These are phyloP conservation scores for Mayetiola destructor DNA, from an alignment of 2,888 invertebrate species.

Conservation along the genomic window DNA sequence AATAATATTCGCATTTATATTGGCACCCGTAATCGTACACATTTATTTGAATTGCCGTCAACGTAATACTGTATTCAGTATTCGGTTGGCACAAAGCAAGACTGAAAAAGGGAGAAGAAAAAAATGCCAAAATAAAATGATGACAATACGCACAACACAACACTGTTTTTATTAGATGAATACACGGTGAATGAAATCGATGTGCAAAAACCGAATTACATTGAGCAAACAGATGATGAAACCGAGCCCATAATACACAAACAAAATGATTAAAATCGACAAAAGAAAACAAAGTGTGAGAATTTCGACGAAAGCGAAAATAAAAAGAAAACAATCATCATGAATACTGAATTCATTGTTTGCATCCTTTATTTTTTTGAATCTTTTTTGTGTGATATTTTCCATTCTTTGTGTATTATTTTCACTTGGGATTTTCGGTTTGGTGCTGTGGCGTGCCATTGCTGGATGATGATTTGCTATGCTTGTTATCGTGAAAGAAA, in stretches of 20 bases:
- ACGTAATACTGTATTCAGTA: neutral
- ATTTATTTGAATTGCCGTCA: neutral
- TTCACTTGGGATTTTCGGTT: neutral
- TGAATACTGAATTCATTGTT: slow-evolving; percentile 11
- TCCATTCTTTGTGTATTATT: neutral
- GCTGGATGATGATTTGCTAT: neutral
- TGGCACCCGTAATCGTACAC: slow-evolving; percentile 6
- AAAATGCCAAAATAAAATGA: too few relatives aligned
- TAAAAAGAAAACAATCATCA: slow-evolving; percentile 12
- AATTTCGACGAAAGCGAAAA: too few relatives aligned
- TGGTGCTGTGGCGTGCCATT: neutral
- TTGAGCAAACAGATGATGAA: neutral
- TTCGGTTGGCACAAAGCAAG: too few relatives aligned
- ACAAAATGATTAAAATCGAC: too few relatives aligned
- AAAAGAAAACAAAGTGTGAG: too few relatives aligned
- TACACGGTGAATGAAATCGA: neutral
- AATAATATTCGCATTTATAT: slow-evolving; percentile 13
- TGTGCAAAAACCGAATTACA: neutral
- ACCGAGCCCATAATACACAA: neutral
- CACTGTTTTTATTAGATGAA: neutral
- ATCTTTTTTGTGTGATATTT: neutral
- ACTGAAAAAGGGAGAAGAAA: neutral
- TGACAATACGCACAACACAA: slow-evolving; percentile 1
- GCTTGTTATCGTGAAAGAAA: too few relatives aligned
- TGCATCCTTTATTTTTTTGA: neutral